phyloP scores from a whole-genome alignment of 2,888 invertebrate genomes.

The Amorpha juglandis region DNA sequence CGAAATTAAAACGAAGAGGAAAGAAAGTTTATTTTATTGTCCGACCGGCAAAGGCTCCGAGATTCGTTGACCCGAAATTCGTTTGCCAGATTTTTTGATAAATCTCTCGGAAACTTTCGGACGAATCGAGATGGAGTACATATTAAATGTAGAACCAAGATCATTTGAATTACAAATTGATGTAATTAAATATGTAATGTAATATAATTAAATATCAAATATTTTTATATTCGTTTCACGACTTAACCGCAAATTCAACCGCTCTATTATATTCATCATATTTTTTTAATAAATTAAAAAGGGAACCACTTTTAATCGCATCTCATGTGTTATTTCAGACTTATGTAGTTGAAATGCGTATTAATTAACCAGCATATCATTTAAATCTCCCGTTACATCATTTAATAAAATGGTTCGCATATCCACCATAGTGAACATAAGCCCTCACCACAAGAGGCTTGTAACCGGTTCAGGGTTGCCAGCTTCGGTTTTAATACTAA shows the following conservation, averaged over 20 bases:
- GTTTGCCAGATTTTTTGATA: conserved; percentile 17
- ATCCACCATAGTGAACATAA: conserved; percentile 11
- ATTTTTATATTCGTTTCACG: too few species aligned
- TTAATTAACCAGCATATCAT: conserved; percentile 12
- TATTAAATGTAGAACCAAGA: background rate
- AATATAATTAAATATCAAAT: too few species aligned
- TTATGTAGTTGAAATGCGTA: background rate
- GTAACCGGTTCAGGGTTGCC: background rate
- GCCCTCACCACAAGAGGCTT: conserved; percentile 11
- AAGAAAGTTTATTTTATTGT: conserved; percentile 18
- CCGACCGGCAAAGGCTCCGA: background rate
- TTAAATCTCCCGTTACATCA: conserved; percentile 6
- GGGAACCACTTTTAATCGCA: background rate
- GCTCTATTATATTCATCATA: too few species aligned
- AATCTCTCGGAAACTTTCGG: conserved; percentile 13
- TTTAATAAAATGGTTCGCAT: conserved; percentile 5
- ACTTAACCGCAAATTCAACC: too few species aligned
- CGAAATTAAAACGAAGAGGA: conserved; percentile 14
- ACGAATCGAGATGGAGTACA: background rate
- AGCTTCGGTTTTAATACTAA: background rate
- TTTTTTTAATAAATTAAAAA: background rate
- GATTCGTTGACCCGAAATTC: conserved; percentile 17
- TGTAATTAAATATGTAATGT: too few species aligned
- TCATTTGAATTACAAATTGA: background rate
- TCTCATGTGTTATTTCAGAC: background rate